A percentile compares a stretch with the other conserved stretches of the same genome.
phyloP scores from a whole-genome alignment of 37 sponge, comb jelly and placozoan genomes.

The Chondrilla cf. caribensis region DNA sequence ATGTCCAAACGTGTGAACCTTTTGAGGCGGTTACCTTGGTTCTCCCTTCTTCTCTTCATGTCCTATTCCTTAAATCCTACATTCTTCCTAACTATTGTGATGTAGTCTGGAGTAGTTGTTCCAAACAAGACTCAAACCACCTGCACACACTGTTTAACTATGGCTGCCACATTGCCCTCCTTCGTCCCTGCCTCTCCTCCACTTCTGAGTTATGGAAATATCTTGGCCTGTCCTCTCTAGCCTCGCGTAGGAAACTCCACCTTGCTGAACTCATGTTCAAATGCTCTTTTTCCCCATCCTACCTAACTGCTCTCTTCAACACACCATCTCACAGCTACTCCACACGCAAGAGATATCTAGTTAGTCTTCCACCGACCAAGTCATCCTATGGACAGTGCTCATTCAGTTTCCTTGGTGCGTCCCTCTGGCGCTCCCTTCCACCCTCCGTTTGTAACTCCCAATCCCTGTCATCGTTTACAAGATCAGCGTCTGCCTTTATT shows the following conservation, averaged over 20 bases:
- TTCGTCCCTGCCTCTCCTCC: slow-evolving; percentile 4
- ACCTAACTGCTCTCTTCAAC: not conserved
- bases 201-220: slow-evolving; percentile 6
- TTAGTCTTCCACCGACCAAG: not conserved
- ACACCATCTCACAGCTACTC: not conserved
- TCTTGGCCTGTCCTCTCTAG: slow-evolving; percentile 15
- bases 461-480: not conserved
- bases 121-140: slow-evolving; percentile 7
- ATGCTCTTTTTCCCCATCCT: not conserved
- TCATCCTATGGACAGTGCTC: not conserved
- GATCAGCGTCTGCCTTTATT: not conserved
- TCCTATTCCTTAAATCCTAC: not conserved
- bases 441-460: not conserved
- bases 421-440: not conserved
- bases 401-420: not conserved
- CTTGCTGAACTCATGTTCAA: slow-evolving; percentile 16
- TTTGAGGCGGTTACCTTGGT: not conserved
- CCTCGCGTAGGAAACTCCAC: slow-evolving; percentile 11
- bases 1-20: not conserved
- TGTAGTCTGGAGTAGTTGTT: slow-evolving; percentile 6
- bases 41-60: not conserved
- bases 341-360: not conserved
- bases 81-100: slow-evolving; percentile 15
- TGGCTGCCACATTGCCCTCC: not conserved
- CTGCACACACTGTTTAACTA: slow-evolving; percentile 19